These are phyloP conservation scores for Triops longicaudatus DNA, from an alignment of 1,140 invertebrate species.

Conservation along the genomic window DNA sequence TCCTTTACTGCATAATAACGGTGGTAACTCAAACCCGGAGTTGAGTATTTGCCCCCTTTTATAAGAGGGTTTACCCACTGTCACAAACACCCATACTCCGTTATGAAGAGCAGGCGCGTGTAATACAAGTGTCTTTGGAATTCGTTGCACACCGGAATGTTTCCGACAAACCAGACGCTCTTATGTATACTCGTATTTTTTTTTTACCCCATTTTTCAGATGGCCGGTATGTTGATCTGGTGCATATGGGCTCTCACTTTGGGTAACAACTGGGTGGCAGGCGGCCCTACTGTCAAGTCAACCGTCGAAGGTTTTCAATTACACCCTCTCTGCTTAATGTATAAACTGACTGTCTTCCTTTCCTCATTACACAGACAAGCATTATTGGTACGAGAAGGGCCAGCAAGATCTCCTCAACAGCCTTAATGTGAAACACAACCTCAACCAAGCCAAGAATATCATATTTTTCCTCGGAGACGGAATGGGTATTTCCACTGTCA, in stretches of 20 bases:
- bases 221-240: slow-evolving; percentile 4
- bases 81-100: too few species aligned
- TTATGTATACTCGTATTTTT: background rate
- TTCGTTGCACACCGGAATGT: background rate
- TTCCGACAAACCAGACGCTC: background rate
- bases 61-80: too few species aligned
- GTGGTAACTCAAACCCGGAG: too few species aligned
- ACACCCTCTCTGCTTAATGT: background rate
- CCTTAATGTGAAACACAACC: slow-evolving; percentile 32
- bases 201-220: slow-evolving; percentile 27
- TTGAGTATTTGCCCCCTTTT: too few species aligned
- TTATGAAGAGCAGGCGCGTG: too few species aligned
- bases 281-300: background rate
- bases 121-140: background rate
- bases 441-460: slow-evolving; percentile 66
- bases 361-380: slow-evolving; percentile 27
- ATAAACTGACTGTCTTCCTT: background rate
- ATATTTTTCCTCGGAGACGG: slow-evolving; percentile 89
- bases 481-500: slow-evolving; percentile 83
- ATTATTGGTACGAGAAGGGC: slow-evolving; percentile 31
- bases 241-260: background rate
- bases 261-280: background rate
- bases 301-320: background rate
- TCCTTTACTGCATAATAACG: too few species aligned
- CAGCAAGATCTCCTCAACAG: slow-evolving; percentile 35